Percentiles rank a stretch among this genome's conserved stretches.
phyloP scores from a whole-genome alignment of 2,113 vertebrate species.

The Calidris pugnax region DNA sequence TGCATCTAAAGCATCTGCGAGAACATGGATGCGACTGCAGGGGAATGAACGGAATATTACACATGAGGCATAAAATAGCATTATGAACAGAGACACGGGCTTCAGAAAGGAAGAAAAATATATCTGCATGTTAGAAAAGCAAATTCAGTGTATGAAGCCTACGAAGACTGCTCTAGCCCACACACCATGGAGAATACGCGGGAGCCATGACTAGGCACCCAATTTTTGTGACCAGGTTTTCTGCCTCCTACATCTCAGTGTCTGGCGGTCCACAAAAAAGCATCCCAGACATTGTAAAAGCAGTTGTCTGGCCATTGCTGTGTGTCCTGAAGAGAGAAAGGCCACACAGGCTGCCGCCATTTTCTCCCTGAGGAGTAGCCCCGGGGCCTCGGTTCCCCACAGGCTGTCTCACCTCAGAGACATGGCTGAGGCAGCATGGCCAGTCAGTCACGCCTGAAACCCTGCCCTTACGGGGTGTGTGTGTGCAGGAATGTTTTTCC shows the following conservation, averaged over 20 bases:
- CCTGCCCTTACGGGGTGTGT: fast-evolving
- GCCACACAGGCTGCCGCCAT: fast-evolving
- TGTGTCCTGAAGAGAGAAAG: not conserved
- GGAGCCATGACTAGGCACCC: fast-evolving
- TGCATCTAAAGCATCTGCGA: not conserved
- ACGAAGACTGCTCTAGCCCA: not conserved
- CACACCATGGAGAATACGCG: fast-evolving
- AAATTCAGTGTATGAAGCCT: too few relatives aligned
- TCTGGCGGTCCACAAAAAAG: fast-evolving
- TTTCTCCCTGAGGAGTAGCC: not conserved
- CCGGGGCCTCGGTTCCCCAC: fast-evolving
- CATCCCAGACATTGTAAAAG: fast-evolving
- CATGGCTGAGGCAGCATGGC: fast-evolving
- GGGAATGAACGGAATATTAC: not conserved
- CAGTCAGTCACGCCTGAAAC: fast-evolving
- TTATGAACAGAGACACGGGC: not conserved
- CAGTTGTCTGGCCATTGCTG: fast-evolving
- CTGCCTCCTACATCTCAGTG: not conserved
- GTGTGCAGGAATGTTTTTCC: fast-evolving
- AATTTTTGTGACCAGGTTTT: fast-evolving
- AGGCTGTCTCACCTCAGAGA: fast-evolving
- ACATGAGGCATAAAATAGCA: not conserved
- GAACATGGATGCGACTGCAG: not conserved
- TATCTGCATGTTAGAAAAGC: not conserved
- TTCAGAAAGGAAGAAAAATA: not conserved